phyloP scores from a whole-genome alignment of 2,888 invertebrate genomes.

The Yponomeuta sedellus region DNA sequence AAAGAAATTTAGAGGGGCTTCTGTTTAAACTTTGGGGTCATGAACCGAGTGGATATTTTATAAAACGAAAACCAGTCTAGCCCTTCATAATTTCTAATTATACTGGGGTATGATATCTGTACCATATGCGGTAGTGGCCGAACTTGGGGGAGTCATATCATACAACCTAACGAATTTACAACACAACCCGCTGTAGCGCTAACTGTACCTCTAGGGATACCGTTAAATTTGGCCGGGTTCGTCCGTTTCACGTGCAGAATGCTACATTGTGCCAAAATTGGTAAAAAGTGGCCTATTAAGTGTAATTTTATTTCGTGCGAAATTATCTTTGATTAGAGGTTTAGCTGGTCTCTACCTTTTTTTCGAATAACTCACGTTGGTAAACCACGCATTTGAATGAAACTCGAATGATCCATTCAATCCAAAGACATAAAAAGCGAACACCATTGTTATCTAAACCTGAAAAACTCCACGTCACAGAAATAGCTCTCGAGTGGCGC shows the following conservation, averaged over 20 bases:
- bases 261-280: neutral
- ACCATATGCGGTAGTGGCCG: conserved; percentile 24
- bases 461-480: neutral
- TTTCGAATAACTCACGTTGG: neutral
- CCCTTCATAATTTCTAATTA: too few species aligned
- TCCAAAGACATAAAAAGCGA: neutral
- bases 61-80: too few species aligned
- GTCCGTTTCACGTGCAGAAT: neutral
- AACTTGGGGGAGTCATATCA: conserved; percentile 44
- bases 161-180: neutral
- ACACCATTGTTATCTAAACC: neutral
- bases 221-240: neutral
- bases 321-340: too few species aligned
- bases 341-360: neutral
- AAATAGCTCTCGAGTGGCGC: neutral
- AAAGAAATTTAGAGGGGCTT: too few species aligned
- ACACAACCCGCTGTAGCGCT: neutral
- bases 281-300: neutral
- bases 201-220: neutral
- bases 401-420: conserved; percentile 1
- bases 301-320: too few species aligned
- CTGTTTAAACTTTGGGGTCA: too few species aligned
- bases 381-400: neutral
- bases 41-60: too few species aligned
- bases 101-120: too few species aligned